phyloP scores from a whole-genome alignment of 1,140 invertebrate genomes.

The Caerostris extrusa region DNA sequence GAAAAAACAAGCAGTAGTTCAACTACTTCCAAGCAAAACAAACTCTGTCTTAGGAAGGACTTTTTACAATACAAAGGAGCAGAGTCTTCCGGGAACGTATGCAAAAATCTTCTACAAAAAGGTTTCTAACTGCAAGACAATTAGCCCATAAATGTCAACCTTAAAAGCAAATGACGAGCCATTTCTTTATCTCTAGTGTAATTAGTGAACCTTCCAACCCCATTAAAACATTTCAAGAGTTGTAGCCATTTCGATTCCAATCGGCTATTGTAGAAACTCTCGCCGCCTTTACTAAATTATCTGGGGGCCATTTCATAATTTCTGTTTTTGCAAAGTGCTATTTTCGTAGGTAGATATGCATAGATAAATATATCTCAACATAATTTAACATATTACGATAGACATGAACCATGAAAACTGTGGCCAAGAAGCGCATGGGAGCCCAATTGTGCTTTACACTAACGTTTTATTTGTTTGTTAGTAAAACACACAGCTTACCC shows the following conservation, averaged over 20 bases:
- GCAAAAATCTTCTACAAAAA: neutral
- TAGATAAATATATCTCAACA: too few relatives aligned
- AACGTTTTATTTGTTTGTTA: too few relatives aligned
- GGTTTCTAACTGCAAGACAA: constrained; percentile 21
- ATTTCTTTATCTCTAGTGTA: constrained; percentile 55
- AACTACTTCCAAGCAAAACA: neutral
- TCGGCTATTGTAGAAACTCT: neutral
- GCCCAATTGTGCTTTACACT: too few relatives aligned
- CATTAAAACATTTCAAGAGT: constrained; percentile 49
- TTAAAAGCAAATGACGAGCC: neutral
- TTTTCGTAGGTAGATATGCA: too few relatives aligned
- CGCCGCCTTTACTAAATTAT: constrained; percentile 3
- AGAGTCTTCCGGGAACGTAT: constrained; percentile 4
- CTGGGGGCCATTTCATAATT: constrained; percentile 20
- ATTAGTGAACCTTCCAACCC: constrained; percentile 34
- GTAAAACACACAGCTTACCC: too few relatives aligned
- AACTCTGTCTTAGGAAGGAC: neutral
- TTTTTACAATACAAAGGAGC: neutral
- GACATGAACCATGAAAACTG: too few relatives aligned
- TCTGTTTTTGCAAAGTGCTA: neutral
- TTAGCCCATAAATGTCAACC: constrained; percentile 58
- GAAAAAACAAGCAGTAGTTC: neutral
- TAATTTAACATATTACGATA: too few relatives aligned
- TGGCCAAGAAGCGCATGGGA: too few relatives aligned
- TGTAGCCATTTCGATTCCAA: constrained; percentile 36